phyloP scores from a whole-genome alignment of 2,797 vertebrate species.

The Mus spretus region DNA sequence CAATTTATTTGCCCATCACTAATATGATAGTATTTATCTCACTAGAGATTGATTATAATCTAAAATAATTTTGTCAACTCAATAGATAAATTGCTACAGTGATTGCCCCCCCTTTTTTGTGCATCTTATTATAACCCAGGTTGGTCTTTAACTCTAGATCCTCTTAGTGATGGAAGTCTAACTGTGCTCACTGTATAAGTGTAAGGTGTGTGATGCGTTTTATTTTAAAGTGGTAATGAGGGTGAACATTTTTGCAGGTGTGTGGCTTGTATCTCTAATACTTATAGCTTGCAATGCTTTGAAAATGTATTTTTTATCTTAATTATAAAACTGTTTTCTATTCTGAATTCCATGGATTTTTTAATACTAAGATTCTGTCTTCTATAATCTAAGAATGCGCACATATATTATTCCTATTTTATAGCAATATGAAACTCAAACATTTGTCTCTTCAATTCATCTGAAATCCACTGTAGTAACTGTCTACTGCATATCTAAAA shows the following conservation, averaged over 20 bases:
- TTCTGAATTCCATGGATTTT: neutral
- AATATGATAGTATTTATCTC: neutral
- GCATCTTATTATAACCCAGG: neutral
- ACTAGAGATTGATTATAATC: neutral
- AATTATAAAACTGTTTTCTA: conserved; percentile 39
- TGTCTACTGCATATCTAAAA: conserved; percentile 6
- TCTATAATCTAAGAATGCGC: conserved; percentile 28
- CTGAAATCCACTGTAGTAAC: conserved; percentile 31
- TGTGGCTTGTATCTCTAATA: neutral
- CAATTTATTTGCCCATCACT: conserved; percentile 24
- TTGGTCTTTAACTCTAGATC: neutral
- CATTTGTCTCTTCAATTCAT: conserved; percentile 2
- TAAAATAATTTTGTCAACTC: conserved; percentile 15
- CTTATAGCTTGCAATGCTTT: conserved; percentile 40
- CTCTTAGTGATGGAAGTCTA: neutral
- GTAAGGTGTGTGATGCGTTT: neutral
- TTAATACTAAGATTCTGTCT: conserved; percentile 37
- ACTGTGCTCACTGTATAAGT: too few species aligned
- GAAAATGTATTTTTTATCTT: conserved; percentile 55
- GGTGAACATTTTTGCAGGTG: too few species aligned
- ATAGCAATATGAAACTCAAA: neutral
- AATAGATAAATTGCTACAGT: conserved; percentile 5
- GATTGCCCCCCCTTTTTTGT: neutral
- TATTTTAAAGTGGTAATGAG: conserved; percentile 36
- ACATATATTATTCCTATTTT: conserved; percentile 7